phyloP scores from a whole-genome alignment of 2,888 invertebrate genomes.

The Parthenolecanium corni region DNA sequence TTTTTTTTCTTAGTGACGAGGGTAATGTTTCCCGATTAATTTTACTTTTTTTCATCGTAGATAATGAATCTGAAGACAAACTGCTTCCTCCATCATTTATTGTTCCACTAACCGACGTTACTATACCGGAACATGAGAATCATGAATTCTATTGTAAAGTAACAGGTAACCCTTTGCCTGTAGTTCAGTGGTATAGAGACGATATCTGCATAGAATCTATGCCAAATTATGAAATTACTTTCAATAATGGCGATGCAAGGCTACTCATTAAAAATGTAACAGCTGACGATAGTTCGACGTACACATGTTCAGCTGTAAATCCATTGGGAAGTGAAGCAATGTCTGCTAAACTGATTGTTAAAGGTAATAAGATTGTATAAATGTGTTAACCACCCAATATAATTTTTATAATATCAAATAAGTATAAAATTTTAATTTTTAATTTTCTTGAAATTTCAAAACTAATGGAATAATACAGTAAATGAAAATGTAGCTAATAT shows the following conservation, averaged over 20 bases:
- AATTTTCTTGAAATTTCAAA: too few relatives aligned
- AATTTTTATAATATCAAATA: too few relatives aligned
- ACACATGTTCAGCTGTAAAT: constrained; percentile 58
- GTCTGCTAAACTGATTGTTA: constrained; percentile 57
- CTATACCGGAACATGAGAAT: constrained; percentile 51
- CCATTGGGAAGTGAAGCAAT: constrained; percentile 56
- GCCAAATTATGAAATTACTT: constrained; percentile 61
- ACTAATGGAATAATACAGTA: too few relatives aligned
- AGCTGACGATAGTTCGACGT: constrained; percentile 56
- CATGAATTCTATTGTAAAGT: constrained; percentile 58
- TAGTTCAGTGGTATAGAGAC: constrained; percentile 67
- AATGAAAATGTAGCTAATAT: too few relatives aligned
- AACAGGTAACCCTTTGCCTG: constrained; percentile 61
- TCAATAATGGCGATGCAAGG: constrained; percentile 68
- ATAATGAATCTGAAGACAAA: constrained; percentile 48
- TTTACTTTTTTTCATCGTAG: constrained; percentile 16
- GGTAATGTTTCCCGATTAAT: too few relatives aligned
- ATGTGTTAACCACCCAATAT: too few relatives aligned
- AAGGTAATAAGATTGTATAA: too few relatives aligned
- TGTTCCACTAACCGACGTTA: constrained; percentile 50
- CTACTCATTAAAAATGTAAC: constrained; percentile 57
- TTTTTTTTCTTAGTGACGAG: too few relatives aligned
- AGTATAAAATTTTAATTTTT: too few relatives aligned
- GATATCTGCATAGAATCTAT: constrained; percentile 57
- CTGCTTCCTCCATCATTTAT: constrained; percentile 53